A percentile compares a stretch with the other conserved stretches of the same genome.
Evolutionary conservation across 2,888 invertebrate genomes (phyloP).

Genomic region (Phasia obesa): DNA sequence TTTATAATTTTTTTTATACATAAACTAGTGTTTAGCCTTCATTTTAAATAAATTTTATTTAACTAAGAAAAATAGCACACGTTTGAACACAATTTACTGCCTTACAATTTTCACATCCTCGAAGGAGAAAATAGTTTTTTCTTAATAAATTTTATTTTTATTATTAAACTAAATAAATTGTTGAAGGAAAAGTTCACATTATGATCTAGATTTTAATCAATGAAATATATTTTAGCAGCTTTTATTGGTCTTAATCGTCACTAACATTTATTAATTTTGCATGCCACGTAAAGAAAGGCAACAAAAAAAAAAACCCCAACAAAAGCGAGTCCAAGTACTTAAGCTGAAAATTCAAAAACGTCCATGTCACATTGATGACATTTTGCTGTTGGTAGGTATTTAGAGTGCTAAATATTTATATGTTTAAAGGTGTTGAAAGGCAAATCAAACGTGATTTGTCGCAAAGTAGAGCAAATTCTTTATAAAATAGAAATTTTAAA

Average conservation of each 20-base stretch:
- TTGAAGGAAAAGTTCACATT: background rate
- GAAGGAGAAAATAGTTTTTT: background rate
- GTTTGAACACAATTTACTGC: background rate
- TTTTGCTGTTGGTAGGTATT: slow-evolving; percentile 15
- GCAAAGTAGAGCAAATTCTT: slow-evolving; percentile 70
- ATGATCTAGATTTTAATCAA: slow-evolving; percentile 64
- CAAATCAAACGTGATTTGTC: slow-evolving; percentile 70
- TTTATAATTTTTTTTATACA: too few relatives aligned
- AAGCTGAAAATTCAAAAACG: slow-evolving; percentile 51
- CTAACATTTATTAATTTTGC: slow-evolving; percentile 55
- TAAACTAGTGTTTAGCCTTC: too few relatives aligned
- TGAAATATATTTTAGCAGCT: slow-evolving; percentile 45
- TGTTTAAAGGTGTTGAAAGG: slow-evolving; percentile 59
- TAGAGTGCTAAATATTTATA: slow-evolving; percentile 25
- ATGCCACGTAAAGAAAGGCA: background rate
- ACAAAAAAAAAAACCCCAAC: slow-evolving; percentile 44
- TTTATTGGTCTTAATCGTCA: slow-evolving; percentile 12
- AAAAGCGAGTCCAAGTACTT: background rate
- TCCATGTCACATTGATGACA: slow-evolving; percentile 62
- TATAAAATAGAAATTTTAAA: slow-evolving; percentile 52
- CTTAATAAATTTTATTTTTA: background rate
- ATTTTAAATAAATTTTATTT: too few relatives aligned
- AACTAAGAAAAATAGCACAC: too few relatives aligned
- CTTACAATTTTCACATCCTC: background rate
- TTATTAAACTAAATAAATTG: background rate